phyloP scores from a whole-genome alignment of 2,113 vertebrate genomes.

The Kryptolebias marmoratus region DNA sequence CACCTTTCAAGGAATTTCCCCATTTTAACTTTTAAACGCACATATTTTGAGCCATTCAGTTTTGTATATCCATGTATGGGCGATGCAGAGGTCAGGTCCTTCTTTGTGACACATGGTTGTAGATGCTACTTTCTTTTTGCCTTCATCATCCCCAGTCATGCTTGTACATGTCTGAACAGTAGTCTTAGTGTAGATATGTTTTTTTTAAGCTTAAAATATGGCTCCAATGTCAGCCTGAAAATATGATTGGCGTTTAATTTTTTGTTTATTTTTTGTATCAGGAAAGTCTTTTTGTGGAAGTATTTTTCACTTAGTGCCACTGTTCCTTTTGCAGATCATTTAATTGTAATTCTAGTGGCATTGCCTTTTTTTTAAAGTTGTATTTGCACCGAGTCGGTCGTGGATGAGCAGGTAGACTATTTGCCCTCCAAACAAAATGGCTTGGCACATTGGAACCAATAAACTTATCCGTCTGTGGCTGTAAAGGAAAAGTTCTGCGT shows the following conservation, averaged over 20 bases:
- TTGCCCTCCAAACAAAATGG: not conserved
- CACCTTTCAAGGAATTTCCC: too few relatives aligned
- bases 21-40: too few relatives aligned
- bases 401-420: not conserved
- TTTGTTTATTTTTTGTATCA: too few relatives aligned
- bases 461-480: not conserved
- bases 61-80: too few relatives aligned
- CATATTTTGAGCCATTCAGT: too few relatives aligned
- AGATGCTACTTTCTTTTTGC: conserved; percentile 56
- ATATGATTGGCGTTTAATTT: not conserved
- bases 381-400: not conserved
- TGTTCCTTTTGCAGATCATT: conserved; percentile 4
- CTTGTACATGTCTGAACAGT: conserved; percentile 7
- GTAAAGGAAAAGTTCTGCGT: not conserved
- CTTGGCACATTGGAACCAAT: not conserved
- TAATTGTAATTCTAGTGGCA: conserved; percentile 26
- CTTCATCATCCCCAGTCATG: conserved; percentile 48
- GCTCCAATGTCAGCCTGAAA: too few relatives aligned
- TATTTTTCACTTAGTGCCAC: not conserved
- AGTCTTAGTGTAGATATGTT: not conserved
- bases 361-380: not conserved
- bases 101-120: conserved; percentile 4
- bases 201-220: not conserved
- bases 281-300: not conserved
- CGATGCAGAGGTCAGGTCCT: too few relatives aligned